Percentiles rank a stretch among this genome's conserved stretches.
These are phyloP conservation scores for Falcunculus frontatus DNA, from an alignment of 2,113 vertebrate genomes.

Conservation along the genomic window DNA sequence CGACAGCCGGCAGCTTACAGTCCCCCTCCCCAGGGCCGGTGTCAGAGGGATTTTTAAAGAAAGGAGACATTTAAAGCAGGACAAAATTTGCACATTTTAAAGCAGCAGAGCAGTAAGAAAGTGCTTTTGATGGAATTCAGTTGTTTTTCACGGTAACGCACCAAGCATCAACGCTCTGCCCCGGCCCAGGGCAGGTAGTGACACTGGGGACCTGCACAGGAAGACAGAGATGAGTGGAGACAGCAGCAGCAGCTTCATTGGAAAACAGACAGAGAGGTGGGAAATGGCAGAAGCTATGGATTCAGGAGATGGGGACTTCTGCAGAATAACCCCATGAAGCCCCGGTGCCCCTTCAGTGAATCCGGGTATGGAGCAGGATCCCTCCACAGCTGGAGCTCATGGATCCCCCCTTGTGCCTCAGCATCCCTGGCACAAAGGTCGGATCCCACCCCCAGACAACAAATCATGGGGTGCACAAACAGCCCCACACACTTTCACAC, in stretches of 20 bases:
- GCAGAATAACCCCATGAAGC: background rate
- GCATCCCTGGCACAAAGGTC: background rate
- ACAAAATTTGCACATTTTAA: background rate
- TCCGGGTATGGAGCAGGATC: rapidly evolving
- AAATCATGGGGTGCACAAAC: rapidly evolving
- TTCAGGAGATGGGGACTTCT: background rate
- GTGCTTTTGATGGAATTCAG: background rate
- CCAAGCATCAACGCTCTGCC: rapidly evolving
- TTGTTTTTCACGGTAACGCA: background rate
- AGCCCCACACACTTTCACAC: background rate
- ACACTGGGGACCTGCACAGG: background rate
- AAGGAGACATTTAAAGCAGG: background rate
- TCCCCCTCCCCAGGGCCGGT: background rate
- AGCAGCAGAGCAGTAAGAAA: background rate
- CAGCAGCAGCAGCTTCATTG: background rate
- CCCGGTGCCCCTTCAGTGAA: background rate
- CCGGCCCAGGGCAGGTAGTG: background rate
- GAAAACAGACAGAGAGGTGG: background rate
- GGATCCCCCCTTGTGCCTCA: background rate
- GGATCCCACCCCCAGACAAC: background rate
- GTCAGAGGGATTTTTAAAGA: background rate
- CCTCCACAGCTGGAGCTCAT: background rate
- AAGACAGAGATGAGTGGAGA: background rate
- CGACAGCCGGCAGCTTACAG: background rate
- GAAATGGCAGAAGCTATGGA: rapidly evolving